phyloP scores from a whole-genome alignment of 2,797 vertebrate species.

The Cichlasoma orientale region DNA sequence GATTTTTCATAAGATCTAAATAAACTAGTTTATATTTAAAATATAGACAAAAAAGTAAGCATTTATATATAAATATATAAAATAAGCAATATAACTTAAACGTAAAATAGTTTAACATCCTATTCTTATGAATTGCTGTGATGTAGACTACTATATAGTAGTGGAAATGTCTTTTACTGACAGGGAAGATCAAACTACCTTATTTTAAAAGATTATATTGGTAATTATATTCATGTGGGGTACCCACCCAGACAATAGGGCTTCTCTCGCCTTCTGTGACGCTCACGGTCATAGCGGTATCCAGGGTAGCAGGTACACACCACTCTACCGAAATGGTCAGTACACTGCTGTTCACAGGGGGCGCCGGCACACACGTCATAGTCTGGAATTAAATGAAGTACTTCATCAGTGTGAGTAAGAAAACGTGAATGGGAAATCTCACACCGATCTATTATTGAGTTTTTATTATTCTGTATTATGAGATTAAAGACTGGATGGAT shows the following conservation, averaged over 20 bases:
- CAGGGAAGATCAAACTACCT: background rate
- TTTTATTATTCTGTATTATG: background rate
- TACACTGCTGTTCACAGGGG: conserved; percentile 97
- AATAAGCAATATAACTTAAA: no score
- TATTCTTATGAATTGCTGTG: background rate
- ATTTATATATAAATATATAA: no score
- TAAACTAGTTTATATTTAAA: no score
- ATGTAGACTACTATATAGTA: background rate
- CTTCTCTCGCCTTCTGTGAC: conserved; percentile 90
- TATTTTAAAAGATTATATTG: background rate
- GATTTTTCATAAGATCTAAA: no score
- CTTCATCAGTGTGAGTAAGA: background rate
- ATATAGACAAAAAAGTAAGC: no score
- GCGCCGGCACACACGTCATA: conserved; percentile 94
- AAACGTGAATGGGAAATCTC: background rate
- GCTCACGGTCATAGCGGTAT: conserved; percentile 93
- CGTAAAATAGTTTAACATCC: background rate
- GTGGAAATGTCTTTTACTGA: background rate
- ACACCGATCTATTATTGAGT: background rate
- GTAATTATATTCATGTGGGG: background rate
- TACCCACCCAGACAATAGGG: conserved; percentile 93
- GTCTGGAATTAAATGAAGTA: conserved; percentile 60
- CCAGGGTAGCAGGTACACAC: conserved; percentile 95
- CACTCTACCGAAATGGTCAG: conserved; percentile 94
- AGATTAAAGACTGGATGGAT: conserved; percentile 21